Base-by-base conservation (phyloP, 2,797 vertebrate species). In the Onychomys torridus region DNA sequence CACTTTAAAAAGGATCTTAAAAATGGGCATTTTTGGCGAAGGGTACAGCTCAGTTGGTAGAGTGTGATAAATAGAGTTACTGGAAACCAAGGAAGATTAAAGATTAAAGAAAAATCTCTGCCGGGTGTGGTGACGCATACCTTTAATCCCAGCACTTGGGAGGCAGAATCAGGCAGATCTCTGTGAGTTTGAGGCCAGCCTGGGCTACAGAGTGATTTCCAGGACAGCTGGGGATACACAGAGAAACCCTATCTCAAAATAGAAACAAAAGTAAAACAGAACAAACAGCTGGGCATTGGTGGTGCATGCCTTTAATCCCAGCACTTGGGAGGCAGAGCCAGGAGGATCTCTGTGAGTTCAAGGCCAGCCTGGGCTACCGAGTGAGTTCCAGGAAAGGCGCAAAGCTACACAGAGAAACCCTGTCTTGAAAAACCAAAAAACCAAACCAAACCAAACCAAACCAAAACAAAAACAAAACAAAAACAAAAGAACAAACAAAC, bases 1-100 rank as follows among this genome's bases (percentile, higher is more conserved):
- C 23, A 87, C 9, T 92, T 91, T 92, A 55, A 86, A 93, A 86
- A 69, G 10, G 9, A 91, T 69, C n/a, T 57, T 85, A 8, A 96
- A 93, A 89, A 59, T 37, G 29, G 0, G 8, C 25, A 61, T 11
- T 49, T 49, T 49, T 11, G 49, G 49, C 2, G 49, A 49, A 10
- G 1, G 8, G 14, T 43, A 9, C 43, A 83, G 59, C 13, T 83
- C 37, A 63, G 13, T 43, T 83, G 59, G 57, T 43, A 63, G 59
- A 63, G 14, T 32, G 4, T 9, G 43, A 43, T 40, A 83, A 82
- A 3, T 25, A 61, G 57, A 61, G 25, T 29, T 83, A 61, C 55
- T 61, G 23, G n/a, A 61, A 61, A 63, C 59, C 14, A 83, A 83
- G 32, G 37, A 49, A 49, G 49, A 49, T 49, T 49, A 49, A 43